Percentiles rank a stretch among this genome's conserved stretches.
Conservation (phyloP, 2,888 invertebrate genomes). For the Deroplatys truncata region DNA sequence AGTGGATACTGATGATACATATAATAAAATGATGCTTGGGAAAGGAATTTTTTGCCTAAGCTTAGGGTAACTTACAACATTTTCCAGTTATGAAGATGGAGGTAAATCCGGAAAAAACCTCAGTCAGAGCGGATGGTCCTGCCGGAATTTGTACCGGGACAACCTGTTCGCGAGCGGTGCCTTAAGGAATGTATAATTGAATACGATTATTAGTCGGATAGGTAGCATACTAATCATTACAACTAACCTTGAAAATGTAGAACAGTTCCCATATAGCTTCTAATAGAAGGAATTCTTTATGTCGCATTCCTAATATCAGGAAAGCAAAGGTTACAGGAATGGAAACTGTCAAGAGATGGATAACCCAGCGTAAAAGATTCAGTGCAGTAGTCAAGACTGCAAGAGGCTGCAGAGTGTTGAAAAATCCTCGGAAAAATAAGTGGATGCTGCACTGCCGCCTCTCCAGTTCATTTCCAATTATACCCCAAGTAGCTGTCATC, state of each 20-base stretch:
- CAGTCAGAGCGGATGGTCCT: no score
- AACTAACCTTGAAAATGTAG: background rate
- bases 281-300: background rate
- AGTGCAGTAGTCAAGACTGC: background rate
- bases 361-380: background rate
- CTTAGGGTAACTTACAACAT: no score
- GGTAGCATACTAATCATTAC: no score
- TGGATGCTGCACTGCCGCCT: slow-evolving; percentile 38
- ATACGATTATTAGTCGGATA: no score
- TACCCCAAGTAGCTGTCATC: slow-evolving; percentile 12
- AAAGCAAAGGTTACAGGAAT: slow-evolving; percentile 28
- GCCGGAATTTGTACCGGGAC: no score
- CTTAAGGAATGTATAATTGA: no score
- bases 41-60: no score
- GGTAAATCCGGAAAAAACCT: no score
- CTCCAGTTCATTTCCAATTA: slow-evolving; percentile 38
- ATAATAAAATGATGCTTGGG: no score
- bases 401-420: slow-evolving; percentile 40
- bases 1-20: no score
- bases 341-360: background rate
- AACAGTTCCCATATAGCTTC: background rate
- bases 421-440: slow-evolving; percentile 34
- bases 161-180: no score
- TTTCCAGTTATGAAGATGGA: no score
- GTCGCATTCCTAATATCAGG: background rate